Percentiles rank a stretch among this genome's conserved stretches.
Conservation (phyloP, 2,113 vertebrate species). For the Leptodactylus fuscus region DNA sequence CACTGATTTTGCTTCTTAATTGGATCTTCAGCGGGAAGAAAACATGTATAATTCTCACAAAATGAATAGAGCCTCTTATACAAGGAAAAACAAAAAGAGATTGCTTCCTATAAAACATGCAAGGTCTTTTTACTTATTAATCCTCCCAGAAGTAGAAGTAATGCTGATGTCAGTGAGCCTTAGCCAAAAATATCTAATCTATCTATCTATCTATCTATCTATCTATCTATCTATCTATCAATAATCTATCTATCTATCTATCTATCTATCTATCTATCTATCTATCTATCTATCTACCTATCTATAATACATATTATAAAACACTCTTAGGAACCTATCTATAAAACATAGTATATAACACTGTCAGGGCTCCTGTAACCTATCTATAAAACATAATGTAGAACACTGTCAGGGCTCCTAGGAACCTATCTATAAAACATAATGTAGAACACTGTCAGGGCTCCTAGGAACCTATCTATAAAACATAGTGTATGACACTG, state of each 20-base stretch:
- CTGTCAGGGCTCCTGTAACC: too few species aligned
- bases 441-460: too few species aligned
- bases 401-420: too few species aligned
- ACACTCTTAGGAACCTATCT: too few species aligned
- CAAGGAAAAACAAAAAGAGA: slow-evolving; percentile 17
- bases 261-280: slow-evolving; percentile 13
- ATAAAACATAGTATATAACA: too few species aligned
- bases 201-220: background rate
- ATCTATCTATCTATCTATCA: background rate
- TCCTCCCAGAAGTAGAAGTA: background rate
- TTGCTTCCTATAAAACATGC: slow-evolving; percentile 10
- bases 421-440: too few species aligned
- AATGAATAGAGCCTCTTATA: slow-evolving; percentile 44
- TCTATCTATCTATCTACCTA: background rate
- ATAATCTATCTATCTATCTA: background rate
- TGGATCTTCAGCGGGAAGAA: slow-evolving; percentile 54
- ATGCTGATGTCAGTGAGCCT: background rate
- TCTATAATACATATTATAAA: too few species aligned
- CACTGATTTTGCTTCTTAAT: slow-evolving; percentile 56
- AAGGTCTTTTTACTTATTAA: background rate
- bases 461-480: too few species aligned
- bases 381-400: too few species aligned
- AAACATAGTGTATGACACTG: too few species aligned
- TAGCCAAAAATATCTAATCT: background rate
- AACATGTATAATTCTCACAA: slow-evolving; percentile 54